Evolutionary conservation across 2,797 vertebrate species (phyloP).

Genomic region (Gymnodraco acuticeps): DNA sequence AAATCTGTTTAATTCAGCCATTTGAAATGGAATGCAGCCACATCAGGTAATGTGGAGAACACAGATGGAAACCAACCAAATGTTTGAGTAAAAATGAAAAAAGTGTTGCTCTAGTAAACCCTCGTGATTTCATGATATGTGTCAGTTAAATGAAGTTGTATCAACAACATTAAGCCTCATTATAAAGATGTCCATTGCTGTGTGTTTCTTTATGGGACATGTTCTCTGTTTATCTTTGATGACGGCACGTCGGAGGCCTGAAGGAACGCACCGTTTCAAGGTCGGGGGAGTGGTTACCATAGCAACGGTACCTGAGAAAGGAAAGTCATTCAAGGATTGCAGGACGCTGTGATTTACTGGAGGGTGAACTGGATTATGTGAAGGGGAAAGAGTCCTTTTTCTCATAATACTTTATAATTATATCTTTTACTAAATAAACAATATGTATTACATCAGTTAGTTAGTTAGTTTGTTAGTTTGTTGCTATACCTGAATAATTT

Average conservation of each 20-base stretch:
- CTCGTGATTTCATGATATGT: neutral
- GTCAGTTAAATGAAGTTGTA: neutral
- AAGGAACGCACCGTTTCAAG: constrained; percentile 46
- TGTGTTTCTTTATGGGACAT: neutral
- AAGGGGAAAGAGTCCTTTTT: neutral
- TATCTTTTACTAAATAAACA: neutral
- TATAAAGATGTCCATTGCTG: neutral
- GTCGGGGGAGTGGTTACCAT: constrained; percentile 66
- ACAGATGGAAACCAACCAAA: neutral
- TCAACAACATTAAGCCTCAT: neutral
- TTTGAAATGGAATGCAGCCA: neutral
- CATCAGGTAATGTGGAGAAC: neutral
- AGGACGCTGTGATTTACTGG: neutral
- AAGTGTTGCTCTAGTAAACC: neutral
- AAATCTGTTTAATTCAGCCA: neutral
- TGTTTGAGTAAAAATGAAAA: no score
- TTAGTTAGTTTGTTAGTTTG: no score
- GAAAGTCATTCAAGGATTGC: constrained; percentile 15
- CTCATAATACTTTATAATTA: neutral
- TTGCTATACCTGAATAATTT: neutral
- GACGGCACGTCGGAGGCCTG: constrained; percentile 15
- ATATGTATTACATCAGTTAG: neutral
- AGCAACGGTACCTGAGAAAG: constrained; percentile 50
- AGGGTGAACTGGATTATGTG: constrained; percentile 1
- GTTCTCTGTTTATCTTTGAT: constrained; percentile 27